Evolutionary conservation across 2,797 vertebrate genomes (phyloP).

Genomic region (Hippopotamyrus pictus): DNA sequence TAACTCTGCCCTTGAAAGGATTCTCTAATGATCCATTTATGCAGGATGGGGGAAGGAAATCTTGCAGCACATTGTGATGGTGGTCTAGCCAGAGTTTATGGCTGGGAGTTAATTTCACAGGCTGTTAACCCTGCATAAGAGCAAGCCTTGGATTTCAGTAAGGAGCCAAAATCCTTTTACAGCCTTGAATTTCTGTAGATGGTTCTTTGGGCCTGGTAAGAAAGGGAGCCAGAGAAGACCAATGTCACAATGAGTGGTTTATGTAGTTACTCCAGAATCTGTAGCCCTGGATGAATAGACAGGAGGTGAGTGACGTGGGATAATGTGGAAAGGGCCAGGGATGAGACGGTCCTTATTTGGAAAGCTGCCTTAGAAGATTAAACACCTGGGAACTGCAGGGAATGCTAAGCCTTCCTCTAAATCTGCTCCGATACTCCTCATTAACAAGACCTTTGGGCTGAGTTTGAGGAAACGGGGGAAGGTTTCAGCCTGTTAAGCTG

Average conservation of each 20-base stretch:
- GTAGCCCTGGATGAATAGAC: slow-evolving; percentile 25
- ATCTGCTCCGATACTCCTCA: slow-evolving; percentile 46
- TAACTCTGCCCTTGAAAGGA: slow-evolving; percentile 13
- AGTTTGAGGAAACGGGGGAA: slow-evolving; percentile 32
- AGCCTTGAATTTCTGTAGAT: not conserved
- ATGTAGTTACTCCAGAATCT: slow-evolving; percentile 2
- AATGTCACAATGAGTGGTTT: slow-evolving; percentile 27
- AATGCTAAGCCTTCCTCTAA: slow-evolving; percentile 50
- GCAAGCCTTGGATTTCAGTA: not conserved
- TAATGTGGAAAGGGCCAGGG: slow-evolving; percentile 45
- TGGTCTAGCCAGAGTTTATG: slow-evolving; percentile 20
- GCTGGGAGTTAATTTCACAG: slow-evolving; percentile 22
- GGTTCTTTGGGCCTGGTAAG: not conserved
- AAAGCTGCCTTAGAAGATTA: slow-evolving; percentile 50
- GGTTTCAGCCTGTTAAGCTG: slow-evolving; percentile 14
- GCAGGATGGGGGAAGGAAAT: slow-evolving; percentile 19
- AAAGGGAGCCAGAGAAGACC: slow-evolving; percentile 21
- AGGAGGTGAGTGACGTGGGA: slow-evolving; percentile 28
- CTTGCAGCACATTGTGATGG: not conserved
- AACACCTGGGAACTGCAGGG: slow-evolving; percentile 39
- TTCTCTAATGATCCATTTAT: slow-evolving; percentile 24
- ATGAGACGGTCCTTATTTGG: slow-evolving; percentile 47
- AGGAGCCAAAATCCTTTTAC: not conserved
- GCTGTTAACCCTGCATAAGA: slow-evolving; percentile 21
- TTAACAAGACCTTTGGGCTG: slow-evolving; percentile 46